These are phyloP conservation scores for Rafetus swinhoei DNA, from an alignment of 2,113 vertebrate species.

Conservation along the genomic window DNA sequence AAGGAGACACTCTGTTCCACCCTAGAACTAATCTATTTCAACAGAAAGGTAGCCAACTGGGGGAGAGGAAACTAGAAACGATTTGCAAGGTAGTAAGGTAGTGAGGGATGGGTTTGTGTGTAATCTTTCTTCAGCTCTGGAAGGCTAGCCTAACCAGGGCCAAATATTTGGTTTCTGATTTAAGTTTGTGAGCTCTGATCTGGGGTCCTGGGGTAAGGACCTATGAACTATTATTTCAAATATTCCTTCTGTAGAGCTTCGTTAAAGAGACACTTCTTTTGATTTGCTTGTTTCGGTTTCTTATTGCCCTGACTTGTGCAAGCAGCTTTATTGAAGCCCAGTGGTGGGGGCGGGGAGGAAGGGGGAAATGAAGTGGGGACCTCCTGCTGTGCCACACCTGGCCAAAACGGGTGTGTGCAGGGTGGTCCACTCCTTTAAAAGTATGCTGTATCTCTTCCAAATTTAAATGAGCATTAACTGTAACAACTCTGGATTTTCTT, in stretches of 20 bases:
- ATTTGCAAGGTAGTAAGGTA: neutral
- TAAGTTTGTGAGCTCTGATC: neutral
- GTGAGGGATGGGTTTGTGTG: no score
- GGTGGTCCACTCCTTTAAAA: neutral
- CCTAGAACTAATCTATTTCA: neutral
- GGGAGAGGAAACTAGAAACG: neutral
- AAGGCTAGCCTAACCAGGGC: neutral
- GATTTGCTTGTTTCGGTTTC: neutral
- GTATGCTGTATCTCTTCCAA: neutral
- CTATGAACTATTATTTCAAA: neutral
- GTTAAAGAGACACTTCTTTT: neutral
- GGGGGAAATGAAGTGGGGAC: neutral
- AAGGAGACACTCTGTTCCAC: neutral
- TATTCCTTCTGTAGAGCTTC: neutral
- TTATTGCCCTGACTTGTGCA: neutral
- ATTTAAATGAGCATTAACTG: neutral
- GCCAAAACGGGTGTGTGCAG: neutral
- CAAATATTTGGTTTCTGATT: neutral
- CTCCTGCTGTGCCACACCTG: neutral
- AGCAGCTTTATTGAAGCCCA: neutral
- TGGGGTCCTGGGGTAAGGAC: neutral
- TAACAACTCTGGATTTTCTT: neutral
- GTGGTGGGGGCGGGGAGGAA: no score
- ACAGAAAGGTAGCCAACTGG: neutral
- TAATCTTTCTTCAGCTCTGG: neutral